Evolutionary conservation across 2,888 invertebrate species (phyloP).

Genomic region (Candidula unifasciata): DNA sequence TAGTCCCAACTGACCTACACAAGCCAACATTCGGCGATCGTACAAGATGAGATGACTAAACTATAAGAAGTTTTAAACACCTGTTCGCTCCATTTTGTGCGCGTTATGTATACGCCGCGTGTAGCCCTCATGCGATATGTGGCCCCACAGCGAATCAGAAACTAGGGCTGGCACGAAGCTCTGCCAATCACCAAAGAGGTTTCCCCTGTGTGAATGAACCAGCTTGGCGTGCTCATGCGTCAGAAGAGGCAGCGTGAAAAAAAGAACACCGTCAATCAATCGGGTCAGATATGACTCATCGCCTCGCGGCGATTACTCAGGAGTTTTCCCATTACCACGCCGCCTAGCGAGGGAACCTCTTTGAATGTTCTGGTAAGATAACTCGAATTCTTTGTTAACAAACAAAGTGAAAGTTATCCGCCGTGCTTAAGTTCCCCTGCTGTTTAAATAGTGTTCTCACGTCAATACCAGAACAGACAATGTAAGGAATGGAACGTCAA

Average conservation of each 20-base stretch:
- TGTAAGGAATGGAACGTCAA: too few relatives aligned
- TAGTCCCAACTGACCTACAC: constrained; percentile 11
- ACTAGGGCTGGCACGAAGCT: constrained; percentile 17
- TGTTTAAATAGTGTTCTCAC: too few relatives aligned
- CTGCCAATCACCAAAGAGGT: constrained; percentile 31
- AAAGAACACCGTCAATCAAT: constrained; percentile 42
- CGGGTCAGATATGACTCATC: constrained; percentile 27
- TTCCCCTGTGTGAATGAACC: constrained; percentile 42
- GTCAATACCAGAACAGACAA: too few relatives aligned
- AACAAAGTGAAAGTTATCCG: constrained; percentile 3
- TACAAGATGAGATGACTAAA: constrained; percentile 38
- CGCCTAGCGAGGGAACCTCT: constrained; percentile 37
- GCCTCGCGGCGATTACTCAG: constrained; percentile 28
- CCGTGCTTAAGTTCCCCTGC: too few relatives aligned
- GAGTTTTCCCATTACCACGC: constrained; percentile 30
- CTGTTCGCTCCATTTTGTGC: constrained; percentile 42
- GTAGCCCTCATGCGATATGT: background rate
- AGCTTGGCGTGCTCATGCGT: constrained; percentile 1
- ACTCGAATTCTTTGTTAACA: too few relatives aligned
- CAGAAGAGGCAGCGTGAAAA: background rate
- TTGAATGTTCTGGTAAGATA: background rate
- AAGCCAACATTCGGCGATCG: background rate
- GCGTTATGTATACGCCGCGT: constrained; percentile 28
- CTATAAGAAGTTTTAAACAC: constrained; percentile 31
- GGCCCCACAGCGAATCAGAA: constrained; percentile 35